Base-by-base conservation (phyloP, 1,140 invertebrate species). In the Caenorhabditis brenneri region DNA sequence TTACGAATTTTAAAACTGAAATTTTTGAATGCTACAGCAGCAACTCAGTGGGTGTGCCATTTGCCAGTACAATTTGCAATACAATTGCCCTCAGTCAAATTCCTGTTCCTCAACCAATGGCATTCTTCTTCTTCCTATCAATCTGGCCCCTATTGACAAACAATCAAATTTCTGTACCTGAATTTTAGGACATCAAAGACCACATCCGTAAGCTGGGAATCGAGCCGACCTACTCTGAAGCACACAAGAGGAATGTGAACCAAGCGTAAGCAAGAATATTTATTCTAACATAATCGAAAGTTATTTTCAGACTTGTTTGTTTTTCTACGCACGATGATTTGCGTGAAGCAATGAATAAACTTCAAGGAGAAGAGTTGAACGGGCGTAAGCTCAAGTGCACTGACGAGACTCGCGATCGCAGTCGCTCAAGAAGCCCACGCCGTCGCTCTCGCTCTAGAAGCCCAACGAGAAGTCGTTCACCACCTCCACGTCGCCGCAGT, bases 161-260 rank as follows among this genome's bases (percentile, higher is more conserved):
- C 65, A 74, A 46, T 42, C 33, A 74, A 74, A 36, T 42, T 22
- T 12, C 65, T 74, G 65, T 74, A 74, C 65, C 65, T 42, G 36
- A 74, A 90, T 89, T 88, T 85, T 93, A 97, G 96, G 97, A 99
- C 92, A 93, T 99, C 90, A 99, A 99, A 93, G 97, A 99, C 93
- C 97, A 96, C 91, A 99, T 99, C 97, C 94, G 97, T 91, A 95
- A 97, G 92, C 96, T 96, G 90, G 97, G 84, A 65, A 74, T 97
- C 83, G 97, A 99, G 93, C 97, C 99, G 4, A 98, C 97, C 49
- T 99, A 98, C 92, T 97, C 97, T 87, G 97, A 99, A 94, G 97
- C 97, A 19, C 97, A 99, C 91, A 97, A 98, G 91, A 95, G 96
- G 90, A 94, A 95, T 79, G 94, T 82, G 12, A 74, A 98, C 93